These are phyloP conservation scores for Physocephala rufipes DNA, from an alignment of 2,888 invertebrate species.

Conservation along the genomic window DNA sequence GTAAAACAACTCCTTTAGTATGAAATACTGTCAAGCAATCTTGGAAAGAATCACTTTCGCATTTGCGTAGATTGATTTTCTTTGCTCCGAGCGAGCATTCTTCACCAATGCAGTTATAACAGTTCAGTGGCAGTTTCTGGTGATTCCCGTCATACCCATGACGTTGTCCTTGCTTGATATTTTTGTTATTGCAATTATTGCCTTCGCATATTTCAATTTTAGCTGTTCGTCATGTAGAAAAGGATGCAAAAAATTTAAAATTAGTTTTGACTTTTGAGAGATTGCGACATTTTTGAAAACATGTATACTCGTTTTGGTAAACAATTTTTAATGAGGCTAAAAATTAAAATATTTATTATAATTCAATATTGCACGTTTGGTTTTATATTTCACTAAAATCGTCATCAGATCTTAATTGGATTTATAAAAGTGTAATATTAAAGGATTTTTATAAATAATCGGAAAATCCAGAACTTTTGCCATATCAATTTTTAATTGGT, in stretches of 20 bases:
- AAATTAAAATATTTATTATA: too few species aligned
- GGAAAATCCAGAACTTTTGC: too few species aligned
- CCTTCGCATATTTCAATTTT: conserved; percentile 43
- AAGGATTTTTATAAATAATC: too few species aligned
- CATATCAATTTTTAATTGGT: too few species aligned
- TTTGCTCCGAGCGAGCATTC: conserved; percentile 46
- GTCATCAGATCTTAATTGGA: too few species aligned
- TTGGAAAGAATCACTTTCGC: conserved; percentile 55
- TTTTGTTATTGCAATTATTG: conserved; percentile 51
- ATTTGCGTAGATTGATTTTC: conserved; percentile 39
- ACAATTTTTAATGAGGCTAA: too few species aligned
- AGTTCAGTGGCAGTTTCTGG: conserved; percentile 58
- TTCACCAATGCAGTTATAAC: conserved; percentile 49
- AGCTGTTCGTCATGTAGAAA: conserved; percentile 38
- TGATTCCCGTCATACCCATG: conserved; percentile 60
- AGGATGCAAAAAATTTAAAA: conserved; percentile 42
- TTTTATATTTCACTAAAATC: too few species aligned
- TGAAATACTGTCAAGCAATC: conserved; percentile 57
- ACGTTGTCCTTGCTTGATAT: conserved; percentile 46
- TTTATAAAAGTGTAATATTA: too few species aligned
- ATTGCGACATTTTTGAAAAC: too few species aligned
- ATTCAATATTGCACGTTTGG: too few species aligned
- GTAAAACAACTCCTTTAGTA: conserved; percentile 45
- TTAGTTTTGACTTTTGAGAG: too few species aligned
- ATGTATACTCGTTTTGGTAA: too few species aligned